Conservation (phyloP, 2,888 invertebrate species). For the Stictocephala bisonia region DNA sequence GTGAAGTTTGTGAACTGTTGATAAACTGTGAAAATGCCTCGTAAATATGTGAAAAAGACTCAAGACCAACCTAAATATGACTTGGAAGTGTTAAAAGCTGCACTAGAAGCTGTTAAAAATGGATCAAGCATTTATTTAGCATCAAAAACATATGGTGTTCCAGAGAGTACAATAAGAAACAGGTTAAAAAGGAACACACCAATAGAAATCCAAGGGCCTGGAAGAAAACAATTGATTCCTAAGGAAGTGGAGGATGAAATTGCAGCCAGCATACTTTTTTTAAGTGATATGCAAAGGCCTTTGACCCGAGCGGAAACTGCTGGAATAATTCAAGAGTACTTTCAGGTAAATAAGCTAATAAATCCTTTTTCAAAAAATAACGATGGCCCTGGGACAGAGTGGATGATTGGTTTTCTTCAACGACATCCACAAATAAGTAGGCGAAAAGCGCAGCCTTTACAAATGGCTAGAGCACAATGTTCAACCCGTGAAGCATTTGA, state of each 20-base stretch:
- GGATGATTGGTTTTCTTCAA: neutral
- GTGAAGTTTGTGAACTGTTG: too few species aligned
- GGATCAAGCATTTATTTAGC: neutral
- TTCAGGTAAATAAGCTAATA: neutral
- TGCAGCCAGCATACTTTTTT: neutral
- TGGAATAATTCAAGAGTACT: neutral
- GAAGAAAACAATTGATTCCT: constrained; percentile 3
- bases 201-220: neutral
- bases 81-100: too few species aligned
- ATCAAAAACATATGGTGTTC: neutral
- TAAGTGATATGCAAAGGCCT: neutral
- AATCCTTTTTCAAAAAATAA: neutral
- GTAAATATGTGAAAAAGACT: too few species aligned
- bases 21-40: too few species aligned
- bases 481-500: neutral
- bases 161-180: neutral
- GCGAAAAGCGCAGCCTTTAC: neutral
- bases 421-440: neutral
- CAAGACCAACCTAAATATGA: too few species aligned
- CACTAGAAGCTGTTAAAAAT: neutral
- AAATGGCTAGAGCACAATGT: neutral
- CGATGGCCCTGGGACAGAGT: constrained; percentile 3
- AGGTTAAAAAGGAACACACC: neutral
- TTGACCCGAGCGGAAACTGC: neutral
- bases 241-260: neutral